Evolutionary conservation across 2,888 invertebrate species (phyloP), one percentile per base, ranked within the genome.

Genomic region (Scaptomyza parva): DNA sequence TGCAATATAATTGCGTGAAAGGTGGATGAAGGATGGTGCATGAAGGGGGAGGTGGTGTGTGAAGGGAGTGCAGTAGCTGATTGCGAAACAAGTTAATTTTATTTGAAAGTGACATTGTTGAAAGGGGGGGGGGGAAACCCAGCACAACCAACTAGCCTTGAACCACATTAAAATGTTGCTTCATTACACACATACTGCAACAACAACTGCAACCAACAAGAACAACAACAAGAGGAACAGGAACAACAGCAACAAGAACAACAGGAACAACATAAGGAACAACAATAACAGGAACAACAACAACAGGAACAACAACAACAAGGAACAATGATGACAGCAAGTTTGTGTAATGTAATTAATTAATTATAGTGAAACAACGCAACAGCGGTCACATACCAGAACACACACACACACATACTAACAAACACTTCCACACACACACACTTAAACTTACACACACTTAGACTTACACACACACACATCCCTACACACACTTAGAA

Each of bases 321-420:
- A 57, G n/a, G 61, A 63, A 47, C 71, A 68, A 63, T 67, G 75
- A 85, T 77, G 82, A 81, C 85, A 85, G 82, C 85, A 85, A 87
- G 76, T 76, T 76, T 76, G 86, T 84, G 73, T 78, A 88, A 82
- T 89, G 88, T 88, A 88, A 88, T 89, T 88, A 89, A 89, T 88
- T 88, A 89, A 83, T 88, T 84, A 84, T 70, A 79, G 70, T 66
- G 83, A 63, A 87, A 83, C 79, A 85, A 81, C 82, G 85, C 62
- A 53, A 59, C 41, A 50, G 54, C 41, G 52, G 54, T 9, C 65
- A 74, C 73, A 77, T 71, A 67, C 66, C 68, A 53, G 26, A 41
- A 33, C 40, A 20, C 11, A n/a, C 33, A 35, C 50, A 55, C 44
- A 45, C 22, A 54, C 33, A 39, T 39, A 44, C 30, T n/a, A n/a